Evolutionary conservation across 2,888 invertebrate genomes (phyloP).

Genomic region (Drosophila testacea): DNA sequence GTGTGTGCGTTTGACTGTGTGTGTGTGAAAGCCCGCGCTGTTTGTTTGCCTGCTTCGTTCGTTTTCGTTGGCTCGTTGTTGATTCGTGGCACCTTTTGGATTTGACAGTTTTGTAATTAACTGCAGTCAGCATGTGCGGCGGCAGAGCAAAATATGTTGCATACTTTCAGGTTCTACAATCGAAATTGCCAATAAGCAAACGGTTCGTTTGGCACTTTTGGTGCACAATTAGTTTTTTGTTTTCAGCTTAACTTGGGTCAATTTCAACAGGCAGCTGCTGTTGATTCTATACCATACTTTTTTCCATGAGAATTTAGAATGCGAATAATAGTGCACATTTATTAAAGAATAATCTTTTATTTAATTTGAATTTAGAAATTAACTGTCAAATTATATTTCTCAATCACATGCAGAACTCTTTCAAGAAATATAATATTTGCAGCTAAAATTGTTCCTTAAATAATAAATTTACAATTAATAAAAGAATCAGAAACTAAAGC

Average conservation of each 20-base stretch:
- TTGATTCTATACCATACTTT: conserved; percentile 5
- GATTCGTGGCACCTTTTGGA: conserved; percentile 83
- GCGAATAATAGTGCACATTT: background rate
- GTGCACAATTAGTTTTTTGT: conserved; percentile 64
- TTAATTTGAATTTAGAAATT: background rate
- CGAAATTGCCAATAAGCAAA: conserved; percentile 67
- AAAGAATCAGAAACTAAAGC: too few relatives aligned
- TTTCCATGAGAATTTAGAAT: background rate
- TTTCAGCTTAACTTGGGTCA: conserved; percentile 40
- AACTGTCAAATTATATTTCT: background rate
- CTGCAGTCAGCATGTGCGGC: conserved; percentile 80
- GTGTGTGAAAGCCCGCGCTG: conserved; percentile 32
- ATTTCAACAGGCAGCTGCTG: conserved; percentile 22
- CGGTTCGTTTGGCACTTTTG: conserved; percentile 59
- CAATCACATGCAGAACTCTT: background rate
- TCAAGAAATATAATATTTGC: too few relatives aligned
- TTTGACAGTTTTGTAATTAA: conserved; percentile 86
- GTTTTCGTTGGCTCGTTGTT: conserved; percentile 65
- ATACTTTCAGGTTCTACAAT: conserved; percentile 68
- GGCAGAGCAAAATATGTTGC: conserved; percentile 62
- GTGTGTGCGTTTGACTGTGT: conserved; percentile 23
- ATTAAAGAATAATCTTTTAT: background rate
- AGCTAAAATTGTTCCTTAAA: background rate
- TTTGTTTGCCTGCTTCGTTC: conserved; percentile 59
- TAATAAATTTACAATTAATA: background rate